Evolutionary conservation across 2,113 vertebrate species (phyloP), one percentile per base, ranked within the genome.

Genomic region (Piprites chloris): DNA sequence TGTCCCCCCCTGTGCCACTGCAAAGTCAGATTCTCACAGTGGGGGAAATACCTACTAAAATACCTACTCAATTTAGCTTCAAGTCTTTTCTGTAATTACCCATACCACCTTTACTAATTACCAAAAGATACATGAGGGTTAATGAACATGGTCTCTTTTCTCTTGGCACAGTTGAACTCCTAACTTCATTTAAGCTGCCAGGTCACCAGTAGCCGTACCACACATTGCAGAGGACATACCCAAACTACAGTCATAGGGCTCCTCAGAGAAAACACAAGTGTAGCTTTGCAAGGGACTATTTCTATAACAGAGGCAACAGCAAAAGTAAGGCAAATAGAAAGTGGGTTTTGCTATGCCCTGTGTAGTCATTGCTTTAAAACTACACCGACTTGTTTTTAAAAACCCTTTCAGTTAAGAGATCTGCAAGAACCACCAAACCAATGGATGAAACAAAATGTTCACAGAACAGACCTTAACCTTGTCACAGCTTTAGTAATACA

Each of bases 1-100:
- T 90, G 93, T 94, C 88, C 85, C 69, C 76, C 95, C 39, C 61
- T 4, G 19, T 32, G 78, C 84, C 72, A 62, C 56, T 5, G 8
- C 90, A 74, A 69, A 96, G 63, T 39, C 85, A 90, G 61, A 86
- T 55, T 74, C 92, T 89, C 85, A 89, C 71, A 80, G 84, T 68
- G 66, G 53, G 78, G 46, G 44, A 92, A 97, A 93, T 22, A 32
- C 52, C 85, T 39, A 30, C 80, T 68, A 32, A 92, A 73, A 85
- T 6, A 16, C 50, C 82, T 59, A 59, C n/a, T 92, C 86, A 24
- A 56, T 92, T 73, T 85, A 88, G 69, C 86, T 93, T 27, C 69
- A 28, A 65, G 69, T 32, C 56, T 52, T 72, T 83, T 73, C 72
- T 65, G 62, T 66, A 76, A 96, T 89, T 90, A 89, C 79, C 42